Percentiles rank a stretch among this genome's conserved stretches.
phyloP scores from a whole-genome alignment of 2,888 invertebrate species.

The Busseola fusca region DNA sequence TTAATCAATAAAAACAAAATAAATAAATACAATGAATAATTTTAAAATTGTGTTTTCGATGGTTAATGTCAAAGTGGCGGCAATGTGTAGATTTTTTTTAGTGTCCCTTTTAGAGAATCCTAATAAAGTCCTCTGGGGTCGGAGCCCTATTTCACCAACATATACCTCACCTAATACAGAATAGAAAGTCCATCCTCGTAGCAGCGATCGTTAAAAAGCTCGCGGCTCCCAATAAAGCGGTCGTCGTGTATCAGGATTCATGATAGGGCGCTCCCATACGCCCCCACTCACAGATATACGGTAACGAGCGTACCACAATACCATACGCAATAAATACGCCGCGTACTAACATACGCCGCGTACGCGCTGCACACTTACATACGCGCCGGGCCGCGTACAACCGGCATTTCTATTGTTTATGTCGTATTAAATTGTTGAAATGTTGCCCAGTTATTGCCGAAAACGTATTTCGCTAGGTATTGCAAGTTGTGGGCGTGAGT shows the following conservation, averaged over 20 bases:
- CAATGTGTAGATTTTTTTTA: neutral
- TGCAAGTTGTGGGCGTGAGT: slow-evolving; percentile 83
- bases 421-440: slow-evolving; percentile 88
- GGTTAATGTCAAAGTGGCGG: neutral
- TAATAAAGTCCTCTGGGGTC: slow-evolving; percentile 5
- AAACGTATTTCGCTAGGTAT: slow-evolving; percentile 86
- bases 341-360: slow-evolving; percentile 81
- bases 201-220: slow-evolving; percentile 69
- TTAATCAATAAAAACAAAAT: neutral
- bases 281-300: slow-evolving; percentile 86
- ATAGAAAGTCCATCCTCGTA: slow-evolving; percentile 62
- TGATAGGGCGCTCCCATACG: slow-evolving; percentile 83
- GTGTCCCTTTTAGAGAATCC: neutral
- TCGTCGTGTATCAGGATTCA: slow-evolving; percentile 86
- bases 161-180: slow-evolving; percentile 43
- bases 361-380: slow-evolving; percentile 69
- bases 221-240: slow-evolving; percentile 77
- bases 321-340: slow-evolving; percentile 87
- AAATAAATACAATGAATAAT: neutral
- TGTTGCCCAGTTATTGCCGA: slow-evolving; percentile 87
- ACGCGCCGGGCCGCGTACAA: slow-evolving; percentile 76
- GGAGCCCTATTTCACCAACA: slow-evolving; percentile 20
- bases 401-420: slow-evolving; percentile 88
- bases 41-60: neutral
- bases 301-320: slow-evolving; percentile 88